Conservation (phyloP, 1,140 invertebrate species). For the Venustaconcha ellipsiformis region DNA sequence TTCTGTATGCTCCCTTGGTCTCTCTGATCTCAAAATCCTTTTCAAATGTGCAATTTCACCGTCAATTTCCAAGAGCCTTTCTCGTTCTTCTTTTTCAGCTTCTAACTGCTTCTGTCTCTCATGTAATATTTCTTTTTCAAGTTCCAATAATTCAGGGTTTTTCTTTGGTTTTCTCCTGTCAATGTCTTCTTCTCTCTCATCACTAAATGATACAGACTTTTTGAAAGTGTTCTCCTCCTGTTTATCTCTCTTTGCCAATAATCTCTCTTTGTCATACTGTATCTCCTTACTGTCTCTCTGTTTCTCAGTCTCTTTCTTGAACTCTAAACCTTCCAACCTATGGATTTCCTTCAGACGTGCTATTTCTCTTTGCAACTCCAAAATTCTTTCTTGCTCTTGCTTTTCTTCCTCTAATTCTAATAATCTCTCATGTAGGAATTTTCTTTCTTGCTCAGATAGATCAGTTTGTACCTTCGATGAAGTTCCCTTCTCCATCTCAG, state of each 20-base stretch:
- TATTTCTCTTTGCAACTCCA: constrained; percentile 24
- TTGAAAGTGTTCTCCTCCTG: constrained; percentile 52
- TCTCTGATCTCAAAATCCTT: too few relatives aligned
- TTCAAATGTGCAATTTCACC: too few relatives aligned
- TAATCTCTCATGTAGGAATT: neutral
- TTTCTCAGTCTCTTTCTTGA: constrained; percentile 9
- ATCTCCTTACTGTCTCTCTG: constrained; percentile 6
- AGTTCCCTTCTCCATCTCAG: constrained; percentile 33
- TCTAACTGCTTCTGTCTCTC: too few relatives aligned
- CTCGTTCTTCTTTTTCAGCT: too few relatives aligned
- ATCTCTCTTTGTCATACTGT: constrained; percentile 21
- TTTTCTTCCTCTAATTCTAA: constrained; percentile 10
- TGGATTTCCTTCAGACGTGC: constrained; percentile 20
- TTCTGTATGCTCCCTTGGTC: constrained; percentile 9
- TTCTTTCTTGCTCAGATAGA: constrained; percentile 4
- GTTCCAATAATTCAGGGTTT: too few relatives aligned
- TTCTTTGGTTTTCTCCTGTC: too few relatives aligned
- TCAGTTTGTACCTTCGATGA: neutral
- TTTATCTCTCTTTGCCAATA: constrained; percentile 48
- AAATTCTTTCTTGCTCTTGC: constrained; percentile 11
- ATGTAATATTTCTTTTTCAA: too few relatives aligned
- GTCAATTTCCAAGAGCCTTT: too few relatives aligned
- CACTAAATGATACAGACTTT: constrained; percentile 50
- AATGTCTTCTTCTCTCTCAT: constrained; percentile 25
- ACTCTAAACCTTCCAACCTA: constrained; percentile 5